Evolutionary conservation across 2,888 invertebrate genomes (phyloP).

Genomic region (Drosophila conformis): DNA sequence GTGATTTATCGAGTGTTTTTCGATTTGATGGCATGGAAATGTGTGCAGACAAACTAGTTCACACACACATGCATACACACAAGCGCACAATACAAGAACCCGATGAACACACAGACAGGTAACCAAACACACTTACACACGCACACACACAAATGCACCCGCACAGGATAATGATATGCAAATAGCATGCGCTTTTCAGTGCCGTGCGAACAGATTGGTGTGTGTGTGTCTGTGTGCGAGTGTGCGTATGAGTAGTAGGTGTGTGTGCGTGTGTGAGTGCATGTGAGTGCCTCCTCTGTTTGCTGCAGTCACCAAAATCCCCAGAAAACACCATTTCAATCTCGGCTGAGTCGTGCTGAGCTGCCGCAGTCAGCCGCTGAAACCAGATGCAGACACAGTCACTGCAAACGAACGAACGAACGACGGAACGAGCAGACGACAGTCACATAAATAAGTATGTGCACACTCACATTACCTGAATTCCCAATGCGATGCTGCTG

Average conservation of each 20-base stretch:
- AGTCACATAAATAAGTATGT: conserved; percentile 14
- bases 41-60: conserved; percentile 39
- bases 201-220: conserved; percentile 25
- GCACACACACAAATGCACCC: conserved; percentile 39
- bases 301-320: conserved; percentile 55
- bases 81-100: background rate
- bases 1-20: conserved; percentile 73
- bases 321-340: conserved; percentile 72
- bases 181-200: conserved; percentile 73
- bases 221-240: background rate
- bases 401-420: background rate
- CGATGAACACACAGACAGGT: conserved; percentile 12
- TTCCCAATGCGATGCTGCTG: conserved; percentile 16
- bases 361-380: conserved; percentile 46
- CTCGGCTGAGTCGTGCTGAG: conserved; percentile 68
- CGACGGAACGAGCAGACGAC: conserved; percentile 27
- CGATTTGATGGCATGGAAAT: conserved; percentile 69
- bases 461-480: conserved; percentile 28
- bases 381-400: conserved; percentile 36
- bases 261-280: background rate
- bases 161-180: conserved; percentile 73
- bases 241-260: background rate
- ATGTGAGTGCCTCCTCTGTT: conserved; percentile 23
- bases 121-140: conserved; percentile 9
- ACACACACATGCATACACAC: background rate